These are phyloP conservation scores for Phymanthus crucifer DNA, from an alignment of 92 coral and sea anemone species.

Conservation along the genomic window DNA sequence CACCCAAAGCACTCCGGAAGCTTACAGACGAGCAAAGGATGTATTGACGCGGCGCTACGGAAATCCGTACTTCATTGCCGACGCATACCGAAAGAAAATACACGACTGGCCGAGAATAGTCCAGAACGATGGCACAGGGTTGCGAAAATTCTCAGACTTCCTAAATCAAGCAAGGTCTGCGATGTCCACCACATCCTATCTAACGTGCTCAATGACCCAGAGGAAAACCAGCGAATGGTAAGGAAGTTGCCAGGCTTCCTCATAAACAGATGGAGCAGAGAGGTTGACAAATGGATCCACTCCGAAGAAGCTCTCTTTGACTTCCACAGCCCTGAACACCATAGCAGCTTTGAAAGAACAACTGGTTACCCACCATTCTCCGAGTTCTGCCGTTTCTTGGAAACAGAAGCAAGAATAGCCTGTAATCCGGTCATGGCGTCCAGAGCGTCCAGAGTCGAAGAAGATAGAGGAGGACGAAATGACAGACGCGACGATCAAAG, in stretches of 20 bases:
- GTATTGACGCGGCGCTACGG: neutral
- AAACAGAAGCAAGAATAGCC: slow-evolving; percentile 30
- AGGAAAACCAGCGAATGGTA: slow-evolving; percentile 25
- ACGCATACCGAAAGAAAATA: neutral
- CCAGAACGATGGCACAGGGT: slow-evolving; percentile 12
- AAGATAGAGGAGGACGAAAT: neutral
- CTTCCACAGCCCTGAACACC: neutral
- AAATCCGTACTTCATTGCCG: neutral
- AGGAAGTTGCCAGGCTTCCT: slow-evolving; percentile 21
- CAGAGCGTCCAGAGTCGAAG: neutral
- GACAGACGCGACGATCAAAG: neutral
- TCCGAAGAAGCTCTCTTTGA: neutral
- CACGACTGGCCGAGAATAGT: neutral
- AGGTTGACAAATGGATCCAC: neutral
- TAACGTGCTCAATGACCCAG: slow-evolving; percentile 26
- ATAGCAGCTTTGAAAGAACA: neutral
- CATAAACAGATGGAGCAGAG: neutral
- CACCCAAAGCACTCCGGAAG: neutral
- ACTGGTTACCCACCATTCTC: slow-evolving; percentile 32
- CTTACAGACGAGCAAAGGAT: neutral
- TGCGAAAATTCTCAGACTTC: slow-evolving; percentile 32
- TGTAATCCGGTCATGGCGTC: slow-evolving; percentile 9
- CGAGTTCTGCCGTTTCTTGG: slow-evolving; percentile 32
- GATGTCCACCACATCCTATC: slow-evolving; percentile 7
- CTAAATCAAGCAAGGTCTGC: slow-evolving; percentile 22